Conservation (phyloP, 2,113 vertebrate genomes). For the Hypocryptadius cinnamomeus region DNA sequence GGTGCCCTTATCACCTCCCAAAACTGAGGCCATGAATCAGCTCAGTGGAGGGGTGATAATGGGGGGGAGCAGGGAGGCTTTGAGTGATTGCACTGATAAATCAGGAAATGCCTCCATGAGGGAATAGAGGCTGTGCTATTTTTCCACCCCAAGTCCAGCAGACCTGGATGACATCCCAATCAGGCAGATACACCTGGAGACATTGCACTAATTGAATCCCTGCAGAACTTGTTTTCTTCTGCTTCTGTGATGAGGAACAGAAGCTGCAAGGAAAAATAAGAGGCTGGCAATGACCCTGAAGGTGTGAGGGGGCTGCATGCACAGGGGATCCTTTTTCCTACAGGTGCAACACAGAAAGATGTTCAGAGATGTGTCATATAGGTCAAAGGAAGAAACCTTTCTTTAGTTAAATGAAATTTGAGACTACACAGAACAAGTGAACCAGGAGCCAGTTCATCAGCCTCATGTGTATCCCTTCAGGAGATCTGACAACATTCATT, state of each 20-base stretch:
- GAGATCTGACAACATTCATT: slow-evolving; percentile 13
- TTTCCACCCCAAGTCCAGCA: neutral
- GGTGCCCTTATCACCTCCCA: neutral
- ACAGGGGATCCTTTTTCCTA: neutral
- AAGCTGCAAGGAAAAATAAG: neutral
- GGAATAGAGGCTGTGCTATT: neutral
- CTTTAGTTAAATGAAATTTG: neutral
- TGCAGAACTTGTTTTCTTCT: neutral
- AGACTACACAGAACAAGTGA: neutral
- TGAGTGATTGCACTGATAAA: neutral
- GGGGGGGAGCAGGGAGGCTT: neutral
- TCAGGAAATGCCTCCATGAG: neutral
- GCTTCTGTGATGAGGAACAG: neutral
- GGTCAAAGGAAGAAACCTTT: neutral
- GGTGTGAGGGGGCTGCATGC: neutral
- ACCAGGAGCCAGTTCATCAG: neutral
- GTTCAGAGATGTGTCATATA: neutral
- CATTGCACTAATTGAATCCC: neutral
- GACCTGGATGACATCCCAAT: neutral
- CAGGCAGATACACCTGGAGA: neutral
- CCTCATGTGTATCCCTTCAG: neutral
- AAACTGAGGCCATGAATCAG: neutral
- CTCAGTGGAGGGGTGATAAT: neutral
- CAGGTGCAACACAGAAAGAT: neutral
- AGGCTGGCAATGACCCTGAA: neutral